A percentile compares a stretch with the other conserved stretches of the same genome.
Evolutionary conservation across 2,888 invertebrate genomes (phyloP).

Genomic region (Emmelina monodactyla): DNA sequence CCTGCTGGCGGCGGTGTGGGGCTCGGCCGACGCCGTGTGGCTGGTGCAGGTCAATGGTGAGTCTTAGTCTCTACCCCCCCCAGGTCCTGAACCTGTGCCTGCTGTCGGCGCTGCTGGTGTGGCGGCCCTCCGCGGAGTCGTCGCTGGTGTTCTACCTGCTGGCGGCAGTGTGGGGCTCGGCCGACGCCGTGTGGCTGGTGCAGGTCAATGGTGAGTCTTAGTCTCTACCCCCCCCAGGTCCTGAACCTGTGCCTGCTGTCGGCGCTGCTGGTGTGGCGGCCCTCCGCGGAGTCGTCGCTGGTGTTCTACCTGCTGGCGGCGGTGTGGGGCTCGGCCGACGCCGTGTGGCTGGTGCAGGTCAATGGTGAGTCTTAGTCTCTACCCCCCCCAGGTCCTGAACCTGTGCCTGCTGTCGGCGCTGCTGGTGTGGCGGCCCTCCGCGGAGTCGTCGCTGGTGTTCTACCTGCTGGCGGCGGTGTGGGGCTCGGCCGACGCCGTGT

Average conservation of each 20-base stretch:
- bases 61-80: too few species aligned
- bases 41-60: conserved; percentile 91
- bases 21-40: conserved; percentile 89
- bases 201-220: conserved; percentile 91
- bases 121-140: conserved; percentile 75
- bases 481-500: conserved; percentile 90
- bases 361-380: too few species aligned
- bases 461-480: conserved; percentile 83
- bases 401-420: conserved; percentile 72
- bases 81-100: conserved; percentile 73
- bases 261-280: conserved; percentile 75
- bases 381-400: conserved; percentile 70
- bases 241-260: conserved; percentile 76
- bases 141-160: conserved; percentile 77
- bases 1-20: conserved; percentile 84
- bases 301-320: conserved; percentile 83
- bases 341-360: conserved; percentile 90
- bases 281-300: conserved; percentile 70
- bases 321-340: conserved; percentile 89
- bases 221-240: too few species aligned
- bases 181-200: conserved; percentile 91
- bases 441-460: conserved; percentile 73
- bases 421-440: conserved; percentile 75
- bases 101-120: conserved; percentile 71
- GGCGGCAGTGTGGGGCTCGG: conserved; percentile 87